A percentile compares a stretch with the other conserved stretches of the same genome.
Evolutionary conservation across 2,797 vertebrate species (phyloP).

Genomic region (Manis pentadactyla): DNA sequence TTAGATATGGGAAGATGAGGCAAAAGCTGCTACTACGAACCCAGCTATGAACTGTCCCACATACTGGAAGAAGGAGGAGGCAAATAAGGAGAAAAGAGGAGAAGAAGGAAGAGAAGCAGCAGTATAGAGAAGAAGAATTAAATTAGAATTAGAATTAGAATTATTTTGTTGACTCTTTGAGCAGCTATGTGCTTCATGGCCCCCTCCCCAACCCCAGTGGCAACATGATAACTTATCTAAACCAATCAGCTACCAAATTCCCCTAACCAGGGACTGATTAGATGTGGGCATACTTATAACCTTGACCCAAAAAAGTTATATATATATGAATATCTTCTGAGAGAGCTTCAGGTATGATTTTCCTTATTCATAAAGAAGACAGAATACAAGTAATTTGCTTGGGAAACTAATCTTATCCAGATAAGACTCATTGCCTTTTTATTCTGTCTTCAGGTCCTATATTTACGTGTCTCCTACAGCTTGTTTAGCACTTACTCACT

Average conservation of each 20-base stretch:
- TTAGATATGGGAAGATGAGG: not conserved
- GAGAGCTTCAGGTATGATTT: not conserved
- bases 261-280: not conserved
- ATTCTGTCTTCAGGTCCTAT: not conserved
- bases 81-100: not conserved
- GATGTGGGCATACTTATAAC: not conserved
- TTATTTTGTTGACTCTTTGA: not conserved
- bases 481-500: not conserved
- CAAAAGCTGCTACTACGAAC: not conserved
- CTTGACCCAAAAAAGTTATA: not conserved
- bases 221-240: not conserved
- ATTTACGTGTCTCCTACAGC: not conserved
- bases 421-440: not conserved
- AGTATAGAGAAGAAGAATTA: not conserved
- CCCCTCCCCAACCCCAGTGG: not conserved
- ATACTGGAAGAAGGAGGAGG: not conserved
- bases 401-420: not conserved
- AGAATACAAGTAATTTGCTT: not conserved
- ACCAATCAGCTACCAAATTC: not conserved
- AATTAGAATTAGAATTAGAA: not conserved
- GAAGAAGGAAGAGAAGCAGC: not conserved
- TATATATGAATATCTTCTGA: not conserved
- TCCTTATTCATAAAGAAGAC: not conserved
- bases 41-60: not conserved
- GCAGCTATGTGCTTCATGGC: not conserved